Percentiles rank a stretch among this genome's conserved stretches.
phyloP scores from a whole-genome alignment of 2,113 vertebrate genomes.

The Amphiprion ocellaris region DNA sequence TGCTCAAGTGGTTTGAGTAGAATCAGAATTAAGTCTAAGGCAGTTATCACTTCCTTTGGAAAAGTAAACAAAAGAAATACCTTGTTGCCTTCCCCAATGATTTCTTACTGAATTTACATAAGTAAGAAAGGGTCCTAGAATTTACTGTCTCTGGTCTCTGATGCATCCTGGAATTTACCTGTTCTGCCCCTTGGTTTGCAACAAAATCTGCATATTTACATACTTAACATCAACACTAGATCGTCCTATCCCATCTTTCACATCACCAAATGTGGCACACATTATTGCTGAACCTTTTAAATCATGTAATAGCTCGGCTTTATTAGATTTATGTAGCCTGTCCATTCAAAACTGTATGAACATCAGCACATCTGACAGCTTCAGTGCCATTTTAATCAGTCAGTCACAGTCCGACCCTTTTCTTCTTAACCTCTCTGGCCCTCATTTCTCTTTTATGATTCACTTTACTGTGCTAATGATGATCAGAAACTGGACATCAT shows the following conservation, averaged over 20 bases:
- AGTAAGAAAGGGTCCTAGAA: too few relatives aligned
- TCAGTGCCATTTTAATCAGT: background rate
- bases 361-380: background rate
- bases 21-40: too few relatives aligned
- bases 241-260: background rate
- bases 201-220: too few relatives aligned
- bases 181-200: too few relatives aligned
- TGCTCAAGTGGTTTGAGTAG: too few relatives aligned
- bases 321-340: background rate
- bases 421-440: constrained; percentile 9
- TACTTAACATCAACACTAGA: background rate
- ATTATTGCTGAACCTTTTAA: background rate
- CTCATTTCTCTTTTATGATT: constrained; percentile 3
- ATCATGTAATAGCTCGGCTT: background rate
- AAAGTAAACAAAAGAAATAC: too few relatives aligned
- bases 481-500: background rate
- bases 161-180: too few relatives aligned
- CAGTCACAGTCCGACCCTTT: background rate
- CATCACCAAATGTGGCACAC: background rate
- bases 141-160: too few relatives aligned
- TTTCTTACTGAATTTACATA: too few relatives aligned
- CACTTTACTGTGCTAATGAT: background rate
- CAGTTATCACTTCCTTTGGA: too few relatives aligned
- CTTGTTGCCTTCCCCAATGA: too few relatives aligned
- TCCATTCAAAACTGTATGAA: background rate